Evolutionary conservation across 2,113 vertebrate species (phyloP).

Genomic region (Panthera tigris): DNA sequence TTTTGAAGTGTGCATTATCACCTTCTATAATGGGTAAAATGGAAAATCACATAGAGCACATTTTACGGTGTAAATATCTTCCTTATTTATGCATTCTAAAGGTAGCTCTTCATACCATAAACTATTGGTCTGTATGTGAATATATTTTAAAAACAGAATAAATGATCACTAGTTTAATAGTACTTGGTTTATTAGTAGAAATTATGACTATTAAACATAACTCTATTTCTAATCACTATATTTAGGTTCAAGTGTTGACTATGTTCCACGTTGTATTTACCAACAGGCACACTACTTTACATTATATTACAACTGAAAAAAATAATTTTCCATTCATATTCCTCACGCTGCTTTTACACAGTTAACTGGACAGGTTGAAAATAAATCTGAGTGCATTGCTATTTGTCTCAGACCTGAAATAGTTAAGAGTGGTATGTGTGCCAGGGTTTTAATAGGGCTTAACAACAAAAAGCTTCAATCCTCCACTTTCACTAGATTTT

Average conservation of each 20-base stretch:
- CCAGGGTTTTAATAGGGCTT: slow-evolving; percentile 84
- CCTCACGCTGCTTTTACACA: background rate
- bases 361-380: background rate
- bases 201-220: background rate
- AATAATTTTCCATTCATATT: background rate
- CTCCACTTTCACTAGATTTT: slow-evolving; percentile 80
- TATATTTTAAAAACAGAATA: background rate
- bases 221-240: background rate
- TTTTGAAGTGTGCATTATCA: slow-evolving; percentile 47
- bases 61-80: slow-evolving; percentile 24
- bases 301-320: background rate
- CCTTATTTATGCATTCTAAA: background rate
- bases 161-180: background rate
- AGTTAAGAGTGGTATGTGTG: slow-evolving; percentile 81
- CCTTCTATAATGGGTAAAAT: background rate
- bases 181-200: background rate
- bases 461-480: slow-evolving; percentile 83
- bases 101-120: background rate
- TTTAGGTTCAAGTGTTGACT: background rate
- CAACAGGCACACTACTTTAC: background rate
- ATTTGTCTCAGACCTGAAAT: slow-evolving; percentile 72
- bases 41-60: slow-evolving; percentile 46
- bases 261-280: background rate
- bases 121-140: background rate
- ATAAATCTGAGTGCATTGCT: background rate